Evolutionary conservation across 2,113 vertebrate genomes (phyloP).

Genomic region (Syngnathus scovelli): DNA sequence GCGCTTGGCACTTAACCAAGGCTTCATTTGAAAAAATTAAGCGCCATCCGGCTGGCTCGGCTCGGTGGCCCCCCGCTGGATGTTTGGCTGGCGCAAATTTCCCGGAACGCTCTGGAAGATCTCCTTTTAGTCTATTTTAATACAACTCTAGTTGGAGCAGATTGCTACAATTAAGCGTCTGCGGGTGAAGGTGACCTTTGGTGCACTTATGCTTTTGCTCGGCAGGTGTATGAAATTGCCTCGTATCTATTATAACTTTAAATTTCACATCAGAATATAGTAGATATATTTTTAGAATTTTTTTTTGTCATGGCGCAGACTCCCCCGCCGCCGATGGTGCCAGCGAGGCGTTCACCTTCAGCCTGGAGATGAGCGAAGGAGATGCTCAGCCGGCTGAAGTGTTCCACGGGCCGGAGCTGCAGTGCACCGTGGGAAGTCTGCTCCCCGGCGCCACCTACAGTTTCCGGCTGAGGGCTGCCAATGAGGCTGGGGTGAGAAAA

Average conservation of each 20-base stretch:
- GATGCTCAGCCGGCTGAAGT: conserved; percentile 76
- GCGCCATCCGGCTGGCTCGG: background rate
- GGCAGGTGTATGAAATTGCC: too few relatives aligned
- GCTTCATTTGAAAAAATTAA: conserved; percentile 26
- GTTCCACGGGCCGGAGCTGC: conserved; percentile 80
- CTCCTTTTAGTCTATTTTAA: conserved; percentile 37
- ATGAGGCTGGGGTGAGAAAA: conserved; percentile 87
- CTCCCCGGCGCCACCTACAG: conserved; percentile 85
- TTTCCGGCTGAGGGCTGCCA: conserved; percentile 85
- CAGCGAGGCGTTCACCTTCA: conserved; percentile 81
- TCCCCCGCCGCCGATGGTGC: conserved; percentile 65
- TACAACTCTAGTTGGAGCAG: conserved; percentile 4
- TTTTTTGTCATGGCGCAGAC: conserved; percentile 43
- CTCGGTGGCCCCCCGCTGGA: conserved; percentile 32
- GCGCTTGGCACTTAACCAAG: conserved; percentile 39
- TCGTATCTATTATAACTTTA: too few relatives aligned
- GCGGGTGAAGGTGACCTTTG: conserved; percentile 40
- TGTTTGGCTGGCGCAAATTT: conserved; percentile 43
- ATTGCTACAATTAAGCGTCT: conserved; percentile 28
- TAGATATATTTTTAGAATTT: background rate
- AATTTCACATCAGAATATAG: background rate
- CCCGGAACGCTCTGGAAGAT: conserved; percentile 23
- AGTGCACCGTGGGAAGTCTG: conserved; percentile 85
- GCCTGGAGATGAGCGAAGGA: conserved; percentile 84
- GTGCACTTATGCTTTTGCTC: conserved; percentile 30